Evolutionary conservation across 2,797 vertebrate species (phyloP), one percentile per base, ranked within the genome.

Genomic region (Cephalopachus bancanus): DNA sequence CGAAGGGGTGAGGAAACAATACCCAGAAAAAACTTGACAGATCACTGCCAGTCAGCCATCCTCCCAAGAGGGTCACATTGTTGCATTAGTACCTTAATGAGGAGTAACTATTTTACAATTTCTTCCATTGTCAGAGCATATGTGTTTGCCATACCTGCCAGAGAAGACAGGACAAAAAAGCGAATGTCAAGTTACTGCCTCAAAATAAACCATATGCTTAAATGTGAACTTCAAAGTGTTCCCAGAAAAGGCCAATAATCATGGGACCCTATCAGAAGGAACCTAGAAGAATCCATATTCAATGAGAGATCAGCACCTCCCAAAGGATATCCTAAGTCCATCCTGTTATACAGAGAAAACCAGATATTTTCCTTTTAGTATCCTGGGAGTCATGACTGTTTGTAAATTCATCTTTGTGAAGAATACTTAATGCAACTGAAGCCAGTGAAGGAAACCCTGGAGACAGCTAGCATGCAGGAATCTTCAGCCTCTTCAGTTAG

Each of bases 1-100:
- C 28, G 69, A 79, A 85, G 7, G 22, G 51, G 86, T 26, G 81
- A 97, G 24, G 67, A 95, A 95, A 91, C n/a, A 96, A 95, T 79
- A 55, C 64, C 53, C 92, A 86, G 91, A 94, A 22, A 75, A 87
- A 7, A 24, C 44, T 44, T 69, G 51, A 75, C 12, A 65, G 19
- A 26, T 59, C 1, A 0, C 37, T 59, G 57, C 51, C 20, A 74
- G 78, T 71, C 69, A 94, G 65, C 6, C 60, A 20, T 14, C 0
- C 0, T 60, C 53, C 85, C 49, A 95, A 94, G 37, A 37, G n/a
- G 51, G 78, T 10, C 0, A 33, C 28, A 76, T 17, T 67, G 85
- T 51, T n/a, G 16, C 37, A 9, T 24, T 71, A 84, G 75, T 53
- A 76, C 93, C 5, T 85, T 94, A 88, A 94, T 74, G 65, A 96